phyloP scores from a whole-genome alignment of 2,888 invertebrate genomes.

The Synanthedon tipuliformis region DNA sequence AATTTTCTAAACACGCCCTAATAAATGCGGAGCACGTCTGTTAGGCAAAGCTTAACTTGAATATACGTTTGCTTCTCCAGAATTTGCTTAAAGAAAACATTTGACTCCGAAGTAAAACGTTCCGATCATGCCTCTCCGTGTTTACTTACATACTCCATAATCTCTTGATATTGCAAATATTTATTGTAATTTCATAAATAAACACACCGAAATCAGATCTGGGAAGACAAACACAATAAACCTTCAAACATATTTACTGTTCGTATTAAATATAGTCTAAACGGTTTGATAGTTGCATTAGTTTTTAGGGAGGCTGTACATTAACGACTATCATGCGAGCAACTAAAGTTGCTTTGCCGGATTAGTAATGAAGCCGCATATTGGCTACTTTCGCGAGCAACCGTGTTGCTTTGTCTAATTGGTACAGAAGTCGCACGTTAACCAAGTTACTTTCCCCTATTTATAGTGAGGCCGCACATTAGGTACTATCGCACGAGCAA shows the following conservation, averaged over 20 bases:
- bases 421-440: too few species aligned
- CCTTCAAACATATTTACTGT: constrained; percentile 2
- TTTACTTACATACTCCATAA: neutral
- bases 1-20: too few species aligned
- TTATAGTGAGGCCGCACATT: too few species aligned
- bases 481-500: too few species aligned
- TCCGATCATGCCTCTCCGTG: too few species aligned
- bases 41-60: neutral
- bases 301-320: constrained; percentile 2
- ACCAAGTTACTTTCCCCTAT: too few species aligned
- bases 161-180: constrained; percentile 1
- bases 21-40: neutral
- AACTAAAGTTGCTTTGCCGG: too few species aligned
- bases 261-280: constrained; percentile 6
- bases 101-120: too few species aligned
- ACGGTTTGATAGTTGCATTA: constrained; percentile 5
- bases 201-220: constrained; percentile 7
- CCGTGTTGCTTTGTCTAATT: too few species aligned
- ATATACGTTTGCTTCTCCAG: neutral
- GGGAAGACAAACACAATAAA: constrained; percentile 1
- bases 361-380: too few species aligned
- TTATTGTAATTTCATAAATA: constrained; percentile 3
- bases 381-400: too few species aligned
- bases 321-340: too few species aligned
- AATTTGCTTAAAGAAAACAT: neutral